A percentile compares a stretch with the other conserved stretches of the same genome.
Evolutionary conservation across 30 jellyfish, hydroid and myxozoan genomes (phyloP).

Genomic region (Nemopilema nomurai): DNA sequence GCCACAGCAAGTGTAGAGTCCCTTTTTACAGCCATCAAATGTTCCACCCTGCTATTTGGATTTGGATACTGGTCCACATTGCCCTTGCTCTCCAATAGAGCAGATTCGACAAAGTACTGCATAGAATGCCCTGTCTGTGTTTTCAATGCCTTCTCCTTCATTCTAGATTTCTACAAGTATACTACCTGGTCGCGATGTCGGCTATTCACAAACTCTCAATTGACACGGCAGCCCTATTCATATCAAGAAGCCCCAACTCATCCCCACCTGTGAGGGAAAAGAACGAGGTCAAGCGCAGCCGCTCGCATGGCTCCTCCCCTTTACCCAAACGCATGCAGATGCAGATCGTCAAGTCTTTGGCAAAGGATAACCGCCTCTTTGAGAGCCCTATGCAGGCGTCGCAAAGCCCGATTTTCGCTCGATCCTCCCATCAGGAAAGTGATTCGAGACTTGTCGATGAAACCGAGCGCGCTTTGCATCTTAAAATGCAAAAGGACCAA

Average conservation of each 20-base stretch:
- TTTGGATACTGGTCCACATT: too few species aligned
- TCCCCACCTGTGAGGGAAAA: conserved; percentile 33
- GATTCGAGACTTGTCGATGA: neutral
- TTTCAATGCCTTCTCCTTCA: neutral
- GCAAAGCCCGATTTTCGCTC: conserved; percentile 27
- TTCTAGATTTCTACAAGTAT: neutral
- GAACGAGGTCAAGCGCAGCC: conserved; percentile 49
- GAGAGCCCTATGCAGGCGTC: neutral
- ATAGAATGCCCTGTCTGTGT: neutral
- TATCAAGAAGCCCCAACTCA: conserved; percentile 10
- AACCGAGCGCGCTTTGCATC: neutral
- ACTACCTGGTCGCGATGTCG: conserved; percentile 14
- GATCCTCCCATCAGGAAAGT: conserved; percentile 15
- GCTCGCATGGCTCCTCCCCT: conserved; percentile 65
- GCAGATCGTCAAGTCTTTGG: conserved; percentile 22
- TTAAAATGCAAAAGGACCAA: neutral
- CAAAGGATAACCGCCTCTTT: conserved; percentile 13
- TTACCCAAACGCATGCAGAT: conserved; percentile 38
- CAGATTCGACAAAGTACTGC: too few species aligned
- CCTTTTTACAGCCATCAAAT: too few species aligned
- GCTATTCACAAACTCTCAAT: conserved; percentile 36
- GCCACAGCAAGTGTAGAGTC: too few species aligned
- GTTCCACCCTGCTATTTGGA: too few species aligned
- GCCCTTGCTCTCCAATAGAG: too few species aligned
- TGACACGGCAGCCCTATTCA: conserved; percentile 27